These are phyloP conservation scores for Aegithalos caudatus DNA, from an alignment of 2,113 vertebrate genomes.

Conservation along the genomic window DNA sequence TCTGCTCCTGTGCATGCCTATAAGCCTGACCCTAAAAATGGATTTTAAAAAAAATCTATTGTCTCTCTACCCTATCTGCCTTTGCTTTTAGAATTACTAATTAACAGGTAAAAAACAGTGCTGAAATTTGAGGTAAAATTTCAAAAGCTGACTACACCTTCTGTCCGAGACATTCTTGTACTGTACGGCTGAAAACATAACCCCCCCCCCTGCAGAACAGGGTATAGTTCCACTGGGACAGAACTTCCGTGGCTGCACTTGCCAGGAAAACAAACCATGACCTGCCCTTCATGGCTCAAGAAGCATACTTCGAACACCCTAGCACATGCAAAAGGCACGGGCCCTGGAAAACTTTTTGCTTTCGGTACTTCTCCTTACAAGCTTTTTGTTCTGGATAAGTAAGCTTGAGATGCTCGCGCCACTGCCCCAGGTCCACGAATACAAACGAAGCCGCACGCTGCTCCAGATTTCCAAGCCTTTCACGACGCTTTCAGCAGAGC, in stretches of 20 bases:
- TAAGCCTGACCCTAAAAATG: neutral
- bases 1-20: neutral
- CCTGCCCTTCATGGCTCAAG: neutral
- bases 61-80: neutral
- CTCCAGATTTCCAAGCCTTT: neutral
- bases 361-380: neutral
- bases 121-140: neutral
- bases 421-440: accelerated
- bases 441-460: neutral
- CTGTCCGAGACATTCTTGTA: neutral
- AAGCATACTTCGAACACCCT: too few relatives aligned
- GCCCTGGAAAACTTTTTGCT: neutral
- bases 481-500: neutral
- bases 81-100: neutral
- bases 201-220: neutral
- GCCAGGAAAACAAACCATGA: neutral
- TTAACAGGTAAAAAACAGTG: neutral
- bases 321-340: accelerated
- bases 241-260: neutral
- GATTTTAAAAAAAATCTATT: neutral
- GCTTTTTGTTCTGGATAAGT: neutral
- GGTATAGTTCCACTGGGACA: neutral
- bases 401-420: neutral
- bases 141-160: neutral
- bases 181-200: neutral